Evolutionary conservation across 1,140 invertebrate genomes (phyloP), one percentile per base, ranked within the genome.

Genomic region (Orius insidiosus): DNA sequence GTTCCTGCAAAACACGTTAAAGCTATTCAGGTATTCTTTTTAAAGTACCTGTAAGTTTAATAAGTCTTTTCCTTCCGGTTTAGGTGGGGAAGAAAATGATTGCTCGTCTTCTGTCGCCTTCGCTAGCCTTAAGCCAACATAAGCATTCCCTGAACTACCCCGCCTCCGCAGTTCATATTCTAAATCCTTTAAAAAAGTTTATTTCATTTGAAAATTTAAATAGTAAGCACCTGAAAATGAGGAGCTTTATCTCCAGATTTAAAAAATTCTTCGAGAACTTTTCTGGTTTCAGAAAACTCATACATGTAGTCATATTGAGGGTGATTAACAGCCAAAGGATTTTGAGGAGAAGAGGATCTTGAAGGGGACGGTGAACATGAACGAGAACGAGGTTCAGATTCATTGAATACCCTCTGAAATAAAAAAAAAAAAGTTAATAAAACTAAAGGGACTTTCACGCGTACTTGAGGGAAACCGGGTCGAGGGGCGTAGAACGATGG

Each of bases 261-360:
- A 63, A 88, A 90, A 64, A 90, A 89, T 66, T 90, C 85, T 59
- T 89, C 85, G 10, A 90, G 64, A 24, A 89, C 85, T 68, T 88
- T 88, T 41, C 84, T 68, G 9, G 85, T 90, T 62, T 90, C 85
- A 1, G 84, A 88, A 63, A 88, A 88, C 59, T 88, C 85, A 61
- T 88, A 89, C 32, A 87, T 62, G 63, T 86, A 87, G 66, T 87
- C 80, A 59, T 85, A 85, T 76, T 14, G 59, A 63, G 44, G 43
- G 46, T 41, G 51, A 34, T 45, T 39, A 10, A 14, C 13, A 14
- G 40, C n/a, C n/a, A 24, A 19, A 14, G 49, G 16, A n/a, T 42
- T 41, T 8, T 47, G 39, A 42, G 53, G 59, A 11, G 68, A 62
- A 8, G 70, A 68, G 6, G 49, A 42, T 32, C 49, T 47, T 36